Evolutionary conservation across 1,140 invertebrate genomes (phyloP), one percentile per base, ranked within the genome.

Genomic region (Coelopa frigida): DNA sequence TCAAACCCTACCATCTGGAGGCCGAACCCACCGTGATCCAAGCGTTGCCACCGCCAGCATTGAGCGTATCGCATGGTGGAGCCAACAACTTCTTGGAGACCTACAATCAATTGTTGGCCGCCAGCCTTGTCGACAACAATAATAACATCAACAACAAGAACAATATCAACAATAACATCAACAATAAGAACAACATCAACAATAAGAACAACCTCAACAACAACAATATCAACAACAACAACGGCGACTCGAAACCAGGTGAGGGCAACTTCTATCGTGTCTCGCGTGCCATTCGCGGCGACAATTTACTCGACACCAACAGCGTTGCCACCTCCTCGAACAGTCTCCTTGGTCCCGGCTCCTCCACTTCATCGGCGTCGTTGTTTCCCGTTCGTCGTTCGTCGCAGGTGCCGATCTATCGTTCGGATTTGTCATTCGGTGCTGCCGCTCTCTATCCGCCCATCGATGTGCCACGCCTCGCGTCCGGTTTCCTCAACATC

Each of bases 1-100:
- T 67, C n/a, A 67, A 62, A 15, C 64, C 64, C 2, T 67, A 41
- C 31, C 63, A 67, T 21, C 45, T 68, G 32, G 64, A 68, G 37
- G 59, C 61, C 2, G 64, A 68, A 23, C 56, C 61, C 2, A 58
- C 61, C n/a, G 44, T 68, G 0, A 67, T 67, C 37, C 63, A 67
- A 29, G 58, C 63, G 3, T 24, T 67, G 24, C 63, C 63, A 1
- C 63, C 63, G 1, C 51, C 57, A 1, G 32, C 50, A 3, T 11
- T 52, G 24, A 27, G 37, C 31, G 39, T 47, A 32, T 48, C 38
- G 38, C 37, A 18, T n/a, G 33, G 39, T 47, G 43, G 43, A 26
- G 21, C 35, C 31, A 44, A 36, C 14, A 51, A 48, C 6, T 48
- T 33, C 32, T 31, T 48, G 15, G 38, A 48, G 11, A 49, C 50